A percentile compares a stretch with the other conserved stretches of the same genome.
Conservation (phyloP, 1,140 invertebrate species). For the Tachypleus tridentatus region DNA sequence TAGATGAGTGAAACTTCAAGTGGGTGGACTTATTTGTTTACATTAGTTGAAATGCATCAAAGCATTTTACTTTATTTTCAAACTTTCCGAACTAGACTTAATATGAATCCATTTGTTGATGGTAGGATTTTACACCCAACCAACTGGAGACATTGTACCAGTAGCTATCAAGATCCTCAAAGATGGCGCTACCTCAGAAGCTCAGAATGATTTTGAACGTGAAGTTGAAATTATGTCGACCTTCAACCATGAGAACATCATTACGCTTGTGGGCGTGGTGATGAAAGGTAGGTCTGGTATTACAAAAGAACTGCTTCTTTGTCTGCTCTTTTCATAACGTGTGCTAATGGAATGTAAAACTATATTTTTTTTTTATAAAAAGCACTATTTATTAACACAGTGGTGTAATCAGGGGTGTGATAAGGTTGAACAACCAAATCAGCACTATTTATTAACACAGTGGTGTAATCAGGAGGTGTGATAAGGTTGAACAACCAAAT, state of each 20-base stretch:
- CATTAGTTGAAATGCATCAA: too few relatives aligned
- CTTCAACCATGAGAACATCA: conserved; percentile 74
- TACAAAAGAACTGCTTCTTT: too few relatives aligned
- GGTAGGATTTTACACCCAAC: conserved; percentile 15
- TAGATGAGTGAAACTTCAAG: too few relatives aligned
- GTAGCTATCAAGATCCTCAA: conserved; percentile 80
- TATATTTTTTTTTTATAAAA: too few relatives aligned
- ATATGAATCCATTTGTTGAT: too few relatives aligned
- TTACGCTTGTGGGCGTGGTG: conserved; percentile 68
- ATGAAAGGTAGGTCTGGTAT: conserved; percentile 44
- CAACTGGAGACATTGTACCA: conserved; percentile 32
- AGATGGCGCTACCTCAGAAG: conserved; percentile 61
- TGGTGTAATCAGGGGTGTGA: not conserved
- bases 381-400: conserved; percentile 5
- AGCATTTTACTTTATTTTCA: too few relatives aligned
- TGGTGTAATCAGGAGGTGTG: conserved; percentile 1
- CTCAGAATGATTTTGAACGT: conserved; percentile 68
- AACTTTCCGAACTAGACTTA: too few relatives aligned
- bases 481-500: too few relatives aligned
- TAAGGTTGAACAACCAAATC: too few relatives aligned
- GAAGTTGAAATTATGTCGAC: conserved; percentile 84
- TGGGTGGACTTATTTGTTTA: too few relatives aligned
- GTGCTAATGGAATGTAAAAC: too few relatives aligned
- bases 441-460: conserved; percentile 4
- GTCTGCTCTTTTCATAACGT: too few relatives aligned